phyloP scores from a whole-genome alignment of 2,113 vertebrate genomes.

The Ammodramus savannarum region DNA sequence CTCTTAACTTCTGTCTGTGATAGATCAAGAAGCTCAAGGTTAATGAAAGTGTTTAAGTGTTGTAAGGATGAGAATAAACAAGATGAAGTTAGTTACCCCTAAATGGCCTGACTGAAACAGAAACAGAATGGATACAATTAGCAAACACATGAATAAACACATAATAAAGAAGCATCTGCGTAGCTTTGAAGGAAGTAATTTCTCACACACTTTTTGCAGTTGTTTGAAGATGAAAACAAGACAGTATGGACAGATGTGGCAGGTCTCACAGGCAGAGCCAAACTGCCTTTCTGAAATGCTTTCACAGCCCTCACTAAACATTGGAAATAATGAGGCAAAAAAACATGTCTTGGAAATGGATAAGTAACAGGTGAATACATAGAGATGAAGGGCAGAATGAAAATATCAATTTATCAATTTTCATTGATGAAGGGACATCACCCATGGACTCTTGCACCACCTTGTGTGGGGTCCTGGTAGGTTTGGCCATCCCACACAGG shows the following conservation, averaged over 20 bases:
- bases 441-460: not conserved
- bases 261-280: not conserved
- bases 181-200: not conserved
- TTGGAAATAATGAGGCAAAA: not conserved
- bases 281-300: not conserved
- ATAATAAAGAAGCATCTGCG: not conserved
- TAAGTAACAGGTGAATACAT: rapidly evolving
- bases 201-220: not conserved
- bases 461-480: not conserved
- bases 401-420: not conserved
- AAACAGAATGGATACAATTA: not conserved
- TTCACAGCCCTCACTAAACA: not conserved
- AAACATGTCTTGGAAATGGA: not conserved
- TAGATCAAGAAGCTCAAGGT: not conserved
- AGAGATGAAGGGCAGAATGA: not conserved
- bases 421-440: not conserved
- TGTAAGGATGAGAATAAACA: not conserved
- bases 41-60: not conserved
- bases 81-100: not conserved
- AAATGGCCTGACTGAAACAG: not conserved
- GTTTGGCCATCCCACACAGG: rapidly evolving
- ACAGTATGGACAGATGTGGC: not conserved
- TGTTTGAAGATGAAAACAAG: not conserved
- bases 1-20: not conserved
- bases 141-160: not conserved